phyloP scores from a whole-genome alignment of 2,113 vertebrate genomes.

The Apaloderma vittatum region DNA sequence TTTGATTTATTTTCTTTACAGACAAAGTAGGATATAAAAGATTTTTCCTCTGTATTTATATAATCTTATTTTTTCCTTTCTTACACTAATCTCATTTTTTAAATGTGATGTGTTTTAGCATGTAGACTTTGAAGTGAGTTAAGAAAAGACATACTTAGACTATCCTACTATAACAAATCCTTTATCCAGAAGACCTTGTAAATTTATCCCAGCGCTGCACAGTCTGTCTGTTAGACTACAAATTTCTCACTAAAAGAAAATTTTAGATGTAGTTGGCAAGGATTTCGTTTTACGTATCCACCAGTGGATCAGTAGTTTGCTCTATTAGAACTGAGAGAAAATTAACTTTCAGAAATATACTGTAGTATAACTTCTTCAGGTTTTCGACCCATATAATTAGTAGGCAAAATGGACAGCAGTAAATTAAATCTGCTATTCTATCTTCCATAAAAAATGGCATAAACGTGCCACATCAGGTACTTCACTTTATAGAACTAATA shows the following conservation, averaged over 20 bases:
- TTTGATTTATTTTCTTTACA: conserved; percentile 50
- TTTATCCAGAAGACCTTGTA: conserved; percentile 18
- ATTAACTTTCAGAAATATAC: not conserved
- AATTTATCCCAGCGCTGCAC: not conserved
- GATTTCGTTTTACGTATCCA: not conserved
- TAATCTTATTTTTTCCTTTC: not conserved
- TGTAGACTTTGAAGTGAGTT: not conserved
- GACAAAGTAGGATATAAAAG: not conserved
- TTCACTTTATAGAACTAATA: not conserved
- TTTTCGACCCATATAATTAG: not conserved
- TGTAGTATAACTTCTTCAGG: not conserved
- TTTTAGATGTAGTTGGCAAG: not conserved
- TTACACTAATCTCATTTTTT: not conserved
- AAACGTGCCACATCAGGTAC: not conserved
- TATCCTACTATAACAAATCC: conserved; percentile 7
- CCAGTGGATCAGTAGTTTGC: not conserved
- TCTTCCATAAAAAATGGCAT: not conserved
- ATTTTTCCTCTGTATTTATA: conserved; percentile 20
- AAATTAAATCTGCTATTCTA: not conserved
- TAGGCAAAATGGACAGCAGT: not conserved
- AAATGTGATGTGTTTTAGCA: not conserved
- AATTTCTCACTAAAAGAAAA: conserved; percentile 10
- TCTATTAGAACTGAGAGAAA: not conserved
- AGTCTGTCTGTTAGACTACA: not conserved
- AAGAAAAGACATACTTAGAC: conserved; percentile 7